Percentiles rank a stretch among this genome's conserved stretches.
Conservation (phyloP, 2,113 vertebrate species). For the Phylloscopus trochilus region DNA sequence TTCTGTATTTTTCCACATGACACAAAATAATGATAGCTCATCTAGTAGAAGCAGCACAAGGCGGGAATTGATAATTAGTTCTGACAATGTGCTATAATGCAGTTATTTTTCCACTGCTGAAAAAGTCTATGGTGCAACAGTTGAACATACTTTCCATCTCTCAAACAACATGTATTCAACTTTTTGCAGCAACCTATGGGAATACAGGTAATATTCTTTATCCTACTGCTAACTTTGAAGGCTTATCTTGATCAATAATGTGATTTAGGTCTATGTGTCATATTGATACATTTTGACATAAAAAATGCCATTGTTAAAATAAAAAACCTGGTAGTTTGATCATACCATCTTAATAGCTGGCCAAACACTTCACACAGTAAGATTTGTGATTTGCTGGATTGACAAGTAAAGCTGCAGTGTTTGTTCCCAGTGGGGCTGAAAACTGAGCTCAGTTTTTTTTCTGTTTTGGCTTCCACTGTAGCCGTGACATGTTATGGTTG, state of each 20-base stretch:
- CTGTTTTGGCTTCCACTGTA: not conserved
- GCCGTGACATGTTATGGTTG: not conserved
- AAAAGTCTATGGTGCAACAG: not conserved
- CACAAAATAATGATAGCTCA: not conserved
- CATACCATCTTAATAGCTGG: not conserved
- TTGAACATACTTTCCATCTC: not conserved
- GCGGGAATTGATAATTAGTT: not conserved
- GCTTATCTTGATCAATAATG: not conserved
- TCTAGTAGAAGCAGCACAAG: rapidly evolving
- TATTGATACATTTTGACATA: not conserved
- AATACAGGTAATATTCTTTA: not conserved
- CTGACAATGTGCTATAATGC: not conserved
- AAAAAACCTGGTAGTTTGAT: not conserved
- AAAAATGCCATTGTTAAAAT: not conserved
- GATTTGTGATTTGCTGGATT: not conserved
- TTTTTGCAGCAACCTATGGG: not conserved
- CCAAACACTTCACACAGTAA: not conserved
- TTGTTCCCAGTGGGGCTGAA: not conserved
- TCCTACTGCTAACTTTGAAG: not conserved
- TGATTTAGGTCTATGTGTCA: not conserved
- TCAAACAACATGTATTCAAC: not conserved
- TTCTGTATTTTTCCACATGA: not conserved
- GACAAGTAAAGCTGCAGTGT: not conserved
- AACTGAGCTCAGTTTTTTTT: not conserved
- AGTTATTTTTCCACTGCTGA: not conserved